phyloP scores from a whole-genome alignment of 1,140 invertebrate genomes.

The Pogonus chalceus region DNA sequence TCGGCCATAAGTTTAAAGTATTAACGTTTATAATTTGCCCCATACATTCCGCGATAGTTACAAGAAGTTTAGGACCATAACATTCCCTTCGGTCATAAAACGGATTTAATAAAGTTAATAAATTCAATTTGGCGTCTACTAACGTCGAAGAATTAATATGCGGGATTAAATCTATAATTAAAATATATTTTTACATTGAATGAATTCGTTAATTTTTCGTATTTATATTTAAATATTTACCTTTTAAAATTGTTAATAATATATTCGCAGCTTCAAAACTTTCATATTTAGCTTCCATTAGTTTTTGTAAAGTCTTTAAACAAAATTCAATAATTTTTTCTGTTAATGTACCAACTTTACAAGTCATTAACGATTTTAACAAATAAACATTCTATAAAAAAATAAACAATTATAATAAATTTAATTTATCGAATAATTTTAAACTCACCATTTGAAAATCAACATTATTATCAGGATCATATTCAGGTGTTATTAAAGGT shows the following conservation, averaged over 20 bases:
- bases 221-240: constrained; percentile 13
- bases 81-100: constrained; percentile 23
- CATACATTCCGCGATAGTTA: constrained; percentile 30
- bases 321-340: constrained; percentile 16
- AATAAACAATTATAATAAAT: not conserved
- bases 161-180: constrained; percentile 12
- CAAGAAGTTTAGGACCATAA: constrained; percentile 28
- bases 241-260: constrained; percentile 22
- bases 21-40: constrained; percentile 24
- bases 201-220: not conserved
- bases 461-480: constrained; percentile 16
- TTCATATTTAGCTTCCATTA: constrained; percentile 19
- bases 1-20: constrained; percentile 13
- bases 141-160: constrained; percentile 14
- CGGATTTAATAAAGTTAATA: constrained; percentile 24
- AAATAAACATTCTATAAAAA: constrained; percentile 19
- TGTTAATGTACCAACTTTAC: constrained; percentile 15
- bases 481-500: constrained; percentile 19
- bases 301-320: constrained; percentile 18
- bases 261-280: constrained; percentile 19
- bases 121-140: constrained; percentile 12
- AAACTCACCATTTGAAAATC: constrained; percentile 24
- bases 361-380: constrained; percentile 13
- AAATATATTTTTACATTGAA: constrained; percentile 4
- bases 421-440: not conserved